Evolutionary conservation across 2,113 vertebrate genomes (phyloP), one percentile per base, ranked within the genome.

Genomic region (Forbesichthys agassizii): DNA sequence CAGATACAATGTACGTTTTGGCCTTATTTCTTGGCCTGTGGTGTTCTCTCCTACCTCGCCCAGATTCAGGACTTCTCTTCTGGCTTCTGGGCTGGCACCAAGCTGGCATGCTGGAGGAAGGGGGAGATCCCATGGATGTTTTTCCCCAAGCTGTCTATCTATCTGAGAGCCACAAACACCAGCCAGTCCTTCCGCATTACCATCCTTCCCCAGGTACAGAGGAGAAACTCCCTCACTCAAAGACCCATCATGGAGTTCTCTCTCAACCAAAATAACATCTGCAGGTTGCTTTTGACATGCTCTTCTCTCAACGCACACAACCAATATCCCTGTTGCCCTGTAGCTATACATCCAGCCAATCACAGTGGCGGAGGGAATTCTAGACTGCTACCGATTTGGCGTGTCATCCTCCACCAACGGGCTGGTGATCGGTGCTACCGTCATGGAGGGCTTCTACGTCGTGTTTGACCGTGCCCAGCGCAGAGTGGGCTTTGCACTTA

Each of bases 361-460:
- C 84, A 82, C 90, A 52, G 94, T 93, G 0, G 78, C 94, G 8
- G 94, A 94, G 11, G 79, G 92, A 46, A 90, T 90, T 4, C 76
- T 97, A 14, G 92, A 94, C 68, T 99, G 97, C 86, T 99, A 95
- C 77, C 90, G 96, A 0, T 99, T 99, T 0, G 95, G 97, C 16
- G 91, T 99, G 68, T 97, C 98, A 0, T 91, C 95, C 0, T 99
- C 98, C 1, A 67, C 91, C 0, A 96, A 92, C 0, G 95, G 95
- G 0, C 87, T 99, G 68, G 96, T 99, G 73, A 96, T 99, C 0
- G 98, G 97, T 0, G 97, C 98, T 11, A 98, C 96, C 0, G 94
- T 99, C 52, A 98, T 99, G 97, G 98, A 99, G 84, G 98, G 98
- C 48, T 98, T 99, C 89, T 98, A 98, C 0, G 95, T 98, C 67